phyloP scores from a whole-genome alignment of 2,888 invertebrate species.

The Synanthedon andrenaeformis region DNA sequence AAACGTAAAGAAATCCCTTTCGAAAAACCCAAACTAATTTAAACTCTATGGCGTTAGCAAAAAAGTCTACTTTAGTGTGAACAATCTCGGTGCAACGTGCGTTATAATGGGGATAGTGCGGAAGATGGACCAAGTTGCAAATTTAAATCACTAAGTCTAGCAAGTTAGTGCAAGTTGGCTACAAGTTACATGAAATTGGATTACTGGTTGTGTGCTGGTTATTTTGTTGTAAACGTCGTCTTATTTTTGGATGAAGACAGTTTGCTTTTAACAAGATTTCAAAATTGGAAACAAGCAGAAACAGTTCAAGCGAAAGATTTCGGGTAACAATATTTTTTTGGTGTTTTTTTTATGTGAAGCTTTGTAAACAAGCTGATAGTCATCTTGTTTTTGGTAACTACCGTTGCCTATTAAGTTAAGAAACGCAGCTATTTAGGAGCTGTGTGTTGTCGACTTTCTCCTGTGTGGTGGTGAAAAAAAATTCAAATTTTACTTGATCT shows the following conservation, averaged over 20 bases:
- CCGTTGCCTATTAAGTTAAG: no score
- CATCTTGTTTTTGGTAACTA: no score
- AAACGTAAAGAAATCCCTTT: not conserved
- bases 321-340: no score
- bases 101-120: conserved; percentile 8
- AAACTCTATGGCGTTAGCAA: not conserved
- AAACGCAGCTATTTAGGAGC: no score
- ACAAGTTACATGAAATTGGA: conserved; percentile 60
- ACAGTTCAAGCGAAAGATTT: no score
- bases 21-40: not conserved
- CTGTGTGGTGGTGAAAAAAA: no score
- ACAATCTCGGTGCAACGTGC: not conserved
- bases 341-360: no score
- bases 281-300: no score
- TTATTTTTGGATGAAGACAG: not conserved
- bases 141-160: conserved; percentile 65
- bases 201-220: conserved; percentile 35
- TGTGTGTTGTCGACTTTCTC: no score
- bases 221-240: conserved; percentile 22
- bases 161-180: conserved; percentile 25
- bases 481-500: no score
- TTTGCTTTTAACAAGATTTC: no score
- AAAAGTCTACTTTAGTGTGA: not conserved
- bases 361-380: no score
- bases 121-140: conserved; percentile 46